Evolutionary conservation across 2,113 vertebrate genomes (phyloP), one percentile per base, ranked within the genome.

Genomic region (Antigone vipio): DNA sequence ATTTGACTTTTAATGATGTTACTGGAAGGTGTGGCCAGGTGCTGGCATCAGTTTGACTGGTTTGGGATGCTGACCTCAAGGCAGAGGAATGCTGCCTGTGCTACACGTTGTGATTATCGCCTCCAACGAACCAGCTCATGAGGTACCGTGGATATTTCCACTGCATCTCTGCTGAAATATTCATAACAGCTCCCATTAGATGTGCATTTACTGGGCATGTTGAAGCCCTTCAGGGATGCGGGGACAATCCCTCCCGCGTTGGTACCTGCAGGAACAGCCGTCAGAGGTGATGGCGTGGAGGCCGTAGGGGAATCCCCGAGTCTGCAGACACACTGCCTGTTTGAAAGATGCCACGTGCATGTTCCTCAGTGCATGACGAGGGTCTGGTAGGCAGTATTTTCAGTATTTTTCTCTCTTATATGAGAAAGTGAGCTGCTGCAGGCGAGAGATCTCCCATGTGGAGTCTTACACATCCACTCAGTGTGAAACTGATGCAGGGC

Each of bases 21-120:
- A 44, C 5, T 32, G 60, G 56, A 47, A 89, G 93, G 89, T 76
- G 91, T 89, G 85, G 85, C 1, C 13, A 90, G 75, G 66, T 35
- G 71, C 30, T 91, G 92, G 52, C 87, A 95, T 94, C 59, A 56
- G 59, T 52, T 87, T 58, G 80, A 83, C 77, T 42, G 66, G 52
- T 96, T 89, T 88, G 75, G 68, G 77, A 68, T 79, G 91, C 50
- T 96, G 93, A 93, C 49, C 45, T 97, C 94, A 95, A 89, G 92
- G 87, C 86, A 94, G 77, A 95, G 80, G 95, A 95, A 97, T 93
- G 94, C 80, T 89, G 68, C 79, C 12, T 1, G 64, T 1, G 1
- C 35, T 80, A 35, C 56, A 50, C 11, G 0, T 26, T 55, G 79
- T 86, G 74, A 95, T 92, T 91, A 93, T 56, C 20, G 3, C 60